These are phyloP conservation scores for Bilobella aurantiaca DNA, from an alignment of 1,140 invertebrate genomes.

Conservation along the genomic window DNA sequence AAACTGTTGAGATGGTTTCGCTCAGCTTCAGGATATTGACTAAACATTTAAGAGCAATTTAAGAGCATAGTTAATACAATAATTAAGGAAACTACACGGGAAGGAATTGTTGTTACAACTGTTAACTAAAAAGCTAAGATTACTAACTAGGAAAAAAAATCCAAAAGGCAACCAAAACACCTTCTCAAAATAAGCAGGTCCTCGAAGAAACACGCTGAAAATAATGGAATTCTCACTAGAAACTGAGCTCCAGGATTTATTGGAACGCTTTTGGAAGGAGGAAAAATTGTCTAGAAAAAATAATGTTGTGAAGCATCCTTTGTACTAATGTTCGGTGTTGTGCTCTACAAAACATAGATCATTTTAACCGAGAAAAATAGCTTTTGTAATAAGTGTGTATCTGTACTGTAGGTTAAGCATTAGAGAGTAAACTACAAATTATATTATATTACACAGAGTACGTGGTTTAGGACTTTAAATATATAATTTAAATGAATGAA, in stretches of 20 bases:
- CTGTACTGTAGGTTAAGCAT: background rate
- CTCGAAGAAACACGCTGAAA: background rate
- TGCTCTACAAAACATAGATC: background rate
- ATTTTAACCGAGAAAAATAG: background rate
- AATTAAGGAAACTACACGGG: no score
- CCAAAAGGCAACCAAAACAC: no score
- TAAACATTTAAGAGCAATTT: no score
- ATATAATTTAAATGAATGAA: background rate
- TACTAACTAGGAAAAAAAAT: no score
- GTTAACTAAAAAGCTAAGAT: no score
- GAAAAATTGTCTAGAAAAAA: background rate
- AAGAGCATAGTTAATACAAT: no score
- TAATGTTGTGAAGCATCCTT: background rate
- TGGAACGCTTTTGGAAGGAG: background rate
- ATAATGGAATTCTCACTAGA: background rate
- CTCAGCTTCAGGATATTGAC: no score
- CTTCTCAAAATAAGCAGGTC: background rate
- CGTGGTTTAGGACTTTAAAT: background rate
- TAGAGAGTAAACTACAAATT: background rate
- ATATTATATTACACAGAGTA: background rate
- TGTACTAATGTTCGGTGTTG: conserved; percentile 5
- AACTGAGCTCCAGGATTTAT: background rate
- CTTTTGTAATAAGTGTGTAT: background rate
- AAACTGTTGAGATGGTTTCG: background rate
- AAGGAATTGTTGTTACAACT: no score